Evolutionary conservation across 2,113 vertebrate genomes (phyloP).

Genomic region (Perca flavescens): DNA sequence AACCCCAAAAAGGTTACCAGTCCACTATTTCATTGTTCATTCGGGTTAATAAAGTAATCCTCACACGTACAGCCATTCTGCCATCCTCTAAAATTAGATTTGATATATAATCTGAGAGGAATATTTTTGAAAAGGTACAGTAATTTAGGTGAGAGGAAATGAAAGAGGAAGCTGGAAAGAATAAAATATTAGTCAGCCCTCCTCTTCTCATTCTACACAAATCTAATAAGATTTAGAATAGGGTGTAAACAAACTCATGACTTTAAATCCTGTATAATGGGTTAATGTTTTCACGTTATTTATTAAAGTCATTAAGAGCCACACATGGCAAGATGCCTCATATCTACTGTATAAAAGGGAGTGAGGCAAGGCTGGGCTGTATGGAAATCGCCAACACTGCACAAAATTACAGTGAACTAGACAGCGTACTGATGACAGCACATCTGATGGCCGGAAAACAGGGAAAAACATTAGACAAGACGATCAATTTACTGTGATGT

Average conservation of each 20-base stretch:
- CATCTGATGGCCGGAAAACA: conserved; percentile 85
- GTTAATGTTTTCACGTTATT: conserved; percentile 5
- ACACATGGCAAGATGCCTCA: conserved; percentile 23
- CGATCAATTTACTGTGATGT: conserved; percentile 70
- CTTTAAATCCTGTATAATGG: conserved; percentile 24
- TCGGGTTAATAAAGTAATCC: background rate
- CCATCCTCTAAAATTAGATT: conserved; percentile 34
- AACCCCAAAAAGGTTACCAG: background rate
- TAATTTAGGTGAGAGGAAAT: conserved; percentile 17
- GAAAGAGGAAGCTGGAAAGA: conserved; percentile 26
- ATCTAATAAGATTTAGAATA: conserved; percentile 49
- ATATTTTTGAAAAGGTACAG: conserved; percentile 17
- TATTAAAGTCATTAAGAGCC: conserved; percentile 31
- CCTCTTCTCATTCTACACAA: conserved; percentile 29
- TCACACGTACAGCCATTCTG: conserved; percentile 2
- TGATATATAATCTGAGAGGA: conserved; percentile 14
- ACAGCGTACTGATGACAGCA: conserved; percentile 17
- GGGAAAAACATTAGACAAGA: conserved; percentile 78
- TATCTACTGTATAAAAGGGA: conserved; percentile 41
- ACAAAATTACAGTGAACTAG: conserved; percentile 38
- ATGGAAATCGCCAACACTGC: conserved; percentile 44
- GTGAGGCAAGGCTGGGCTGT: conserved; percentile 38
- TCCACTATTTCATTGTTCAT: background rate
- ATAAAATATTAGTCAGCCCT: conserved; percentile 1
- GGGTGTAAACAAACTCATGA: conserved; percentile 45